Percentiles rank a stretch among this genome's conserved stretches.
These are phyloP conservation scores for Labroides dimidiatus DNA, from an alignment of 2,797 vertebrate species.

Conservation along the genomic window DNA sequence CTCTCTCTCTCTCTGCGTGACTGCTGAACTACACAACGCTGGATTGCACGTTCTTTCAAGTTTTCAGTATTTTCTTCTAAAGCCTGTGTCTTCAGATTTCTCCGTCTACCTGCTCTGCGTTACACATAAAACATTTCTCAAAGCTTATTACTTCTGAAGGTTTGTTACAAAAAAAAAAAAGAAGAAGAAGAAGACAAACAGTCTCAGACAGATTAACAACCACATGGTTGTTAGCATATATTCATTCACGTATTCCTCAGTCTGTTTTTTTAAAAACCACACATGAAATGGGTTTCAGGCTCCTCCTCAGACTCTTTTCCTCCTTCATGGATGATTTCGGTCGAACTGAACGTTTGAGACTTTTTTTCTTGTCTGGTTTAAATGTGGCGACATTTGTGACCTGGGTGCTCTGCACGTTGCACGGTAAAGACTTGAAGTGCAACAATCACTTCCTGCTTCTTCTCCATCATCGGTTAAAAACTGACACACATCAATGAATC, in stretches of 20 bases:
- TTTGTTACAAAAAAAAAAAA: conserved; percentile 41
- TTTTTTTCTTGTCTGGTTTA: not conserved
- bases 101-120: conserved; percentile 12
- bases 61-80: conserved; percentile 66
- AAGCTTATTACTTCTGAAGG: conserved; percentile 67
- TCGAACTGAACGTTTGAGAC: conserved; percentile 18
- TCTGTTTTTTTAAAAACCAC: conserved; percentile 72
- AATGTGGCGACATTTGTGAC: not conserved
- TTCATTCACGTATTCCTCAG: not conserved
- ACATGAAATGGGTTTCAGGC: conserved; percentile 64
- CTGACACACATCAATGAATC: too few species aligned
- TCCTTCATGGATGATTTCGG: conserved; percentile 17
- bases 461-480: too few species aligned
- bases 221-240: conserved; percentile 20
- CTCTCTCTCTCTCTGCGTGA: not conserved
- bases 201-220: conserved; percentile 26
- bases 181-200: conserved; percentile 58
- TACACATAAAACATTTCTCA: conserved; percentile 49
- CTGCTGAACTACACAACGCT: conserved; percentile 76
- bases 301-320: not conserved
- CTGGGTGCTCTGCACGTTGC: not conserved
- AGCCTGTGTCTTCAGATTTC: conserved; percentile 64
- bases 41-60: conserved; percentile 86
- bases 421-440: too few species aligned
- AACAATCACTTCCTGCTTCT: too few species aligned